Evolutionary conservation across 2,888 invertebrate genomes (phyloP), one percentile per base, ranked within the genome.

Genomic region (Campopleginae sp.): DNA sequence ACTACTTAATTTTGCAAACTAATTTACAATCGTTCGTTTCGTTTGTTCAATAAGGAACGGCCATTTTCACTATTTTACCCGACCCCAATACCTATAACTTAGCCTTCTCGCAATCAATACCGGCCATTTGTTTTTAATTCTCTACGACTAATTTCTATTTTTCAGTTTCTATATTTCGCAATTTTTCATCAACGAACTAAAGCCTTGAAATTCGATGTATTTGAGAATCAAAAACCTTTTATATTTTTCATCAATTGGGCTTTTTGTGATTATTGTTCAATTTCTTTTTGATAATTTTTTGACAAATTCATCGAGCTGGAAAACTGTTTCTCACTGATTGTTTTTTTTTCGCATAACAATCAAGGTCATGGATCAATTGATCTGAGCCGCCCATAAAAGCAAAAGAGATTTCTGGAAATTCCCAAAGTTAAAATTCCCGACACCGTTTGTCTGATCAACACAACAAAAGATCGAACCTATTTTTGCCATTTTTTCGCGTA

Each of bases 21-120:
- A 33, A 63, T 42, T 17, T 42, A 17, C 27, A 27, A 63, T 78
- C 70, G 42, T 66, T 68, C 70, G 80, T 33, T 83, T 42, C 48
- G 38, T 81, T 79, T 72, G 61, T 66, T 63, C 84, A 79, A 8
- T 70, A 58, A 46, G 42, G n/a, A 83, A 84, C 86, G 81, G 87
- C 87, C 87, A 87, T 87, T 66, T 87, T 86, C 71, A 54, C 51
- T 44, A 33, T 38, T 66, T 42, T 66, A 23, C 61, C 31, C 48
- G 27, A 51, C 58, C 68, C 33, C 70, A 19, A 31, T 77, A 70
- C 38, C 74, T 81, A 74, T 61, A 61, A 48, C 51, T 38, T 68
- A 44, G 48, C 61, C 66, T 70, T 83, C 80, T 31, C 58, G 58
- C 78, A 86, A 86, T 86, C 86, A 81, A 86, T 86, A 86, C 72